phyloP scores from a whole-genome alignment of 1,140 invertebrate species.

The Papilio helenus region DNA sequence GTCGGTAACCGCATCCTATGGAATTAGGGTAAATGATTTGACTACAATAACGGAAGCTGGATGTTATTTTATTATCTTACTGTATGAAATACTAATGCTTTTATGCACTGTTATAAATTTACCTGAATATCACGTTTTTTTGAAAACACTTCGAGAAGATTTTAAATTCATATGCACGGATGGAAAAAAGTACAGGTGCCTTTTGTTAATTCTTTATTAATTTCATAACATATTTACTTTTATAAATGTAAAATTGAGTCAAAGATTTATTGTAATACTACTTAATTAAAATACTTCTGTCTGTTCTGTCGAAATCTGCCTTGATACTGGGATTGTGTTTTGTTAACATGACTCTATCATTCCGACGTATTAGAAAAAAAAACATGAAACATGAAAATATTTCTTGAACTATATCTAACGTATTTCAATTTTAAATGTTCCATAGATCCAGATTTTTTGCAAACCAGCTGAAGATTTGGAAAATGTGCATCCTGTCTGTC shows the following conservation, averaged over 20 bases:
- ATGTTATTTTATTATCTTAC: conserved; percentile 56
- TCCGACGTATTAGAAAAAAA: no score
- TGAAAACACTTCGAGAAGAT: conserved; percentile 55
- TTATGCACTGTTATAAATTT: conserved; percentile 53
- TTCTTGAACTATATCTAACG: no score
- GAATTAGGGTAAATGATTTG: conserved; percentile 49
- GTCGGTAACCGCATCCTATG: conserved; percentile 47
- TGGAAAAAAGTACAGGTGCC: conserved; percentile 58
- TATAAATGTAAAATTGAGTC: no score
- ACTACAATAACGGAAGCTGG: conserved; percentile 57
- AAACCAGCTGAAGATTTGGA: conserved; percentile 59
- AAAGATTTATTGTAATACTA: not conserved
- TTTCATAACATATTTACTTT: no score
- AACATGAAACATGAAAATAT: no score
- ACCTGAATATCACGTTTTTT: conserved; percentile 51
- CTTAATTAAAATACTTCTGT: no score
- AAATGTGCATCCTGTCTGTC: conserved; percentile 50
- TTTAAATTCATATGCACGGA: conserved; percentile 56
- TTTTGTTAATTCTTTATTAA: no score
- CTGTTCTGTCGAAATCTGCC: no score
- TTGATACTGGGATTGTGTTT: no score
- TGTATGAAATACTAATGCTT: conserved; percentile 57
- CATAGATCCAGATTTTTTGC: conserved; percentile 55
- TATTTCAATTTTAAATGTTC: no score
- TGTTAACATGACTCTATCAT: no score